phyloP scores from a whole-genome alignment of 64 coral and sea anemone species.

The Dendronephthya gigantea region DNA sequence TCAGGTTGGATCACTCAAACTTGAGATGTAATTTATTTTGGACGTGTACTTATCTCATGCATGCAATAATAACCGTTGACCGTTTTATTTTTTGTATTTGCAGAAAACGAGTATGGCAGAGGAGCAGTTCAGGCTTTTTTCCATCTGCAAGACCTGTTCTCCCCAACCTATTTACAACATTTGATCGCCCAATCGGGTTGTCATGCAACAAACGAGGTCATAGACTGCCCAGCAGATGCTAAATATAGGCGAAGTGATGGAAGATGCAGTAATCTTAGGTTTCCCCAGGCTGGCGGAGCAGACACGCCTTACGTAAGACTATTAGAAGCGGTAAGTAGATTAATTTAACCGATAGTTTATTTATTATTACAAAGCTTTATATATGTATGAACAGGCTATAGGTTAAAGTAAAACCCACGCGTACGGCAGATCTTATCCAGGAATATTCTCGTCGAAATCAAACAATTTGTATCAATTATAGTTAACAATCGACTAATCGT shows the following conservation, averaged over 20 bases:
- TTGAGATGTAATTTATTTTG: too few species aligned
- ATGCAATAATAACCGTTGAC: neutral
- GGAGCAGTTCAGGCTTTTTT: neutral
- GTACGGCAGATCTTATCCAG: too few species aligned
- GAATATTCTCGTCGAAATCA: too few species aligned
- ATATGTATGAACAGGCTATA: too few species aligned
- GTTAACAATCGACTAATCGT: too few species aligned
- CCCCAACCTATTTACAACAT: neutral
- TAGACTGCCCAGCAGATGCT: neutral
- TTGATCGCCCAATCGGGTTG: neutral
- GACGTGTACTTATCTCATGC: too few species aligned
- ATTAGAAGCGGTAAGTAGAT: neutral
- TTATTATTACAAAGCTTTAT: too few species aligned
- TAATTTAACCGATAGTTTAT: neutral
- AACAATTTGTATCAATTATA: too few species aligned
- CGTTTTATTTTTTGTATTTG: neutral
- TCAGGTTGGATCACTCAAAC: too few species aligned
- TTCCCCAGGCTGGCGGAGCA: neutral
- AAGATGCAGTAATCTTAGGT: neutral
- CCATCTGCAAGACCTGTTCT: neutral
- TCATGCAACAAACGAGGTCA: neutral
- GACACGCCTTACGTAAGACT: neutral
- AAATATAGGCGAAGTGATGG: neutral
- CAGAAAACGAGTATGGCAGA: neutral
- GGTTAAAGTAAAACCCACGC: too few species aligned